Base-by-base conservation (phyloP, 1,140 invertebrate genomes). In the Anthonomus grandis region DNA sequence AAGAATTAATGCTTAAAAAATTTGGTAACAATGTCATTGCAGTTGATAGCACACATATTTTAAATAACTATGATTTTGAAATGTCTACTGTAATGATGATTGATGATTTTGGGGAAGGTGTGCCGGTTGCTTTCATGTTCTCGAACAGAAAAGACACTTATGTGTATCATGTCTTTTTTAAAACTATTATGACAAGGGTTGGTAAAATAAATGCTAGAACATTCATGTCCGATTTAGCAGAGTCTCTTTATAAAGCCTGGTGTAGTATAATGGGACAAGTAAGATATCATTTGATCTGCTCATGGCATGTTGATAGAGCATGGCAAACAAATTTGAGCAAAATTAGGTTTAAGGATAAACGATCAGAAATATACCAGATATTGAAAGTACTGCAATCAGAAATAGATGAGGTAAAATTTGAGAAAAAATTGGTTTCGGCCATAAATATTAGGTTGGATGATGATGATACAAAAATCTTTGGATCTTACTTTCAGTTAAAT, bases 1-100 rank as follows among this genome's bases (percentile, higher is more conserved):
- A 61, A 58, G n/a, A 27, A 22, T 21, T n/a, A 15, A 51, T 50
- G 23, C 37, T 60, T 6, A 50, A 12, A 41, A 51, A 60, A 31
- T 59, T 51, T 59, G 59, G 36, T 12, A 6, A 21, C 12, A 59
- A 60, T 39, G 21, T 60, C 42, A 44, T 60, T 37, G 9, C n/a
- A 13, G 21, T 60, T n/a, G 58, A 60, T 38, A 19, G 53, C 18
- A 60, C 59, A 15, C 54, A 60, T 34, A 56, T 46, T 4, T 22
- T 59, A 12, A 60, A 59, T 25, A 31, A 17, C 24, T 59, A 60
- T 51, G 59, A 60, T 42, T 59, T 61, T 51, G 54, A 59, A 44
- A 9, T 60, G 31, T 59, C 55, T 13, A 60, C 59, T n/a, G 13
- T 61, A n/a, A 13, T 61, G 21, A 39, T 61, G 8, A 24, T 59